A percentile compares a stretch with the other conserved stretches of the same genome.
Evolutionary conservation across 2,888 invertebrate species (phyloP).

Genomic region (Coenonympha arcania): DNA sequence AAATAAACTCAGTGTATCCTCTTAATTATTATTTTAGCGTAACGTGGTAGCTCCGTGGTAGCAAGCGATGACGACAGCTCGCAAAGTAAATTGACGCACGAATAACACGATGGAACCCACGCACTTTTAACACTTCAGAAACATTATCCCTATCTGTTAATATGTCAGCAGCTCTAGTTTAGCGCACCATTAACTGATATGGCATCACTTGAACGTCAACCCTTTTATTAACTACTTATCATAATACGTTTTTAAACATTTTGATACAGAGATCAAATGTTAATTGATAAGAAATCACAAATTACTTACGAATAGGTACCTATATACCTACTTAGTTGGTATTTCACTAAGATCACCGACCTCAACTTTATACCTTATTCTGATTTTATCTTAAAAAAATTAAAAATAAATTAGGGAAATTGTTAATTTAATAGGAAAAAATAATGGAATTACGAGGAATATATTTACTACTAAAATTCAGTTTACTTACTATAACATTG

Average conservation of each 20-base stretch:
- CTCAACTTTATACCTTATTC: too few relatives aligned
- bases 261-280: slow-evolving; percentile 43
- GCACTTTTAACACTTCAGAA: slow-evolving; percentile 44
- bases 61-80: slow-evolving; percentile 54
- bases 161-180: slow-evolving; percentile 22
- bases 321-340: background rate
- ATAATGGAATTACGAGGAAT: too few relatives aligned
- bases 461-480: too few relatives aligned
- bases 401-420: too few relatives aligned
- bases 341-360: too few relatives aligned
- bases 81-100: slow-evolving; percentile 67
- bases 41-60: slow-evolving; percentile 32
- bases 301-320: slow-evolving; percentile 24
- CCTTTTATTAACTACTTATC: background rate
- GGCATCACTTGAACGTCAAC: slow-evolving; percentile 1
- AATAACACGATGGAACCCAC: slow-evolving; percentile 55
- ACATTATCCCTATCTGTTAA: slow-evolving; percentile 42
- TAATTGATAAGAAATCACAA: slow-evolving; percentile 39
- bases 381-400: too few relatives aligned
- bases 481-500: too few relatives aligned
- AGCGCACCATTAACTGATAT: slow-evolving; percentile 7
- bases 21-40: too few relatives aligned
- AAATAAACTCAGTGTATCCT: too few relatives aligned
- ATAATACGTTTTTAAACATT: background rate
- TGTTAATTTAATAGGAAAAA: too few relatives aligned